A percentile compares a stretch with the other conserved stretches of the same genome.
Evolutionary conservation across 2,888 invertebrate genomes (phyloP).

Genomic region (Nomada fabriciana): DNA sequence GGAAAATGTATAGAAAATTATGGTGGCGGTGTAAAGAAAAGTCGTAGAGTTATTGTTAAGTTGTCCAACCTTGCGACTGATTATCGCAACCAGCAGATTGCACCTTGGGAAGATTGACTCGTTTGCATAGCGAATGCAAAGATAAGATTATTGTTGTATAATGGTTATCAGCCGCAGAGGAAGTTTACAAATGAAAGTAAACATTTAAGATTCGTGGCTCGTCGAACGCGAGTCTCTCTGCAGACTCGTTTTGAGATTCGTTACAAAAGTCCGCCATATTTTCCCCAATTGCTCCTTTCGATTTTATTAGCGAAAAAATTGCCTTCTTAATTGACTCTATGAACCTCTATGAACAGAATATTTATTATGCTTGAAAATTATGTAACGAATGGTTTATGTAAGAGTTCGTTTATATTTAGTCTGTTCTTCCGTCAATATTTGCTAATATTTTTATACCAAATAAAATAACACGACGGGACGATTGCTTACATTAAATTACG

Average conservation of each 20-base stretch:
- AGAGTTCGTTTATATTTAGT: neutral
- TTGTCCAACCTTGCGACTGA: conserved; percentile 47
- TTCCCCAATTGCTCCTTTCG: neutral
- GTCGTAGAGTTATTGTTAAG: neutral
- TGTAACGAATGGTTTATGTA: conserved; percentile 18
- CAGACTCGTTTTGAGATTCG: neutral
- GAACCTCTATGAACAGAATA: neutral
- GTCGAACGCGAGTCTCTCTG: neutral
- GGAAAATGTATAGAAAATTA: neutral
- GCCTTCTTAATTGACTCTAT: too few relatives aligned
- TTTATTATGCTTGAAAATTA: neutral
- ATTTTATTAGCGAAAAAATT: neutral
- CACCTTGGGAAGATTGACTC: conserved; percentile 55
- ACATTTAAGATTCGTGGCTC: conserved; percentile 48
- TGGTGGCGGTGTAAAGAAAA: conserved; percentile 5
- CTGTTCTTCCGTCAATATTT: neutral
- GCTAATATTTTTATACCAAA: neutral
- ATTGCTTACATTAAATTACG: neutral
- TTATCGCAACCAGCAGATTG: conserved; percentile 44
- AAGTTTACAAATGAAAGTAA: conserved; percentile 66
- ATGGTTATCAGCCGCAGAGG: conserved; percentile 65
- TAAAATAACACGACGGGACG: neutral
- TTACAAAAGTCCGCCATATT: neutral
- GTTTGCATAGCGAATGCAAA: conserved; percentile 62
- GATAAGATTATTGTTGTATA: conserved; percentile 71